Percentiles rank a stretch among this genome's conserved stretches.
Evolutionary conservation across 2,113 vertebrate genomes (phyloP).

Genomic region (Perccottus glenii): DNA sequence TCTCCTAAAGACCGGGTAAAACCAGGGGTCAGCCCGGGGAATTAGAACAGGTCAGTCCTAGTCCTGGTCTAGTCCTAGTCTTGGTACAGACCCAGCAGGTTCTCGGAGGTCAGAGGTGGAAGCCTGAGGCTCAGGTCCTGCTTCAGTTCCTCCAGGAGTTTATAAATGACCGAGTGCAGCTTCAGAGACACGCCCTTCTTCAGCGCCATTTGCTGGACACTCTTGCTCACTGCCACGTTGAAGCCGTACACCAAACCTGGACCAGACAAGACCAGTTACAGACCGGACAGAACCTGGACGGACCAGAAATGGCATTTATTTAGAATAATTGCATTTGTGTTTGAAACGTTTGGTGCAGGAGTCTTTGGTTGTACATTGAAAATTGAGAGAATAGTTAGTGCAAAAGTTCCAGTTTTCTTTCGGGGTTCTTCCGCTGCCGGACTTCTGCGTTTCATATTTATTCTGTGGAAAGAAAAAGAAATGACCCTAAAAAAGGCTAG

Average conservation of each 20-base stretch:
- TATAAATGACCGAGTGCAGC: conserved; percentile 90
- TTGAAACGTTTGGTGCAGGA: too few species aligned
- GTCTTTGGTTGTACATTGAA: too few species aligned
- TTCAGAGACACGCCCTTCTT: conserved; percentile 83
- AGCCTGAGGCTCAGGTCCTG: conserved; percentile 84
- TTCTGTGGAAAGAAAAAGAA: neutral
- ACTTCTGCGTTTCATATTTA: too few species aligned
- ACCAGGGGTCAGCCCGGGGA: too few species aligned
- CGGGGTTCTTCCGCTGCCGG: too few species aligned
- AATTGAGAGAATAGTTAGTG: too few species aligned
- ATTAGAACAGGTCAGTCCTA: neutral
- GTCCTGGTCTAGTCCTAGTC: too few species aligned
- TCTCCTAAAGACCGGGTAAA: conserved; percentile 82
- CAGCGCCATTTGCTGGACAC: conserved; percentile 82
- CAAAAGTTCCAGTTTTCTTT: too few species aligned
- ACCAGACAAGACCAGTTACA: too few species aligned
- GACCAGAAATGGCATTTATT: too few species aligned
- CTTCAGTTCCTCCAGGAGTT: conserved; percentile 88
- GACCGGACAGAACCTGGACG: too few species aligned
- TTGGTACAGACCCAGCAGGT: conserved; percentile 78
- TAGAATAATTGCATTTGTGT: too few species aligned
- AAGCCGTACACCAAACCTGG: conserved; percentile 92
- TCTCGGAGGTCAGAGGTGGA: conserved; percentile 69
- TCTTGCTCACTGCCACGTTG: conserved; percentile 82
- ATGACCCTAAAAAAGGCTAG: neutral